These are phyloP conservation scores for Tanypteryx hageni DNA, from an alignment of 2,888 invertebrate species.

Conservation along the genomic window DNA sequence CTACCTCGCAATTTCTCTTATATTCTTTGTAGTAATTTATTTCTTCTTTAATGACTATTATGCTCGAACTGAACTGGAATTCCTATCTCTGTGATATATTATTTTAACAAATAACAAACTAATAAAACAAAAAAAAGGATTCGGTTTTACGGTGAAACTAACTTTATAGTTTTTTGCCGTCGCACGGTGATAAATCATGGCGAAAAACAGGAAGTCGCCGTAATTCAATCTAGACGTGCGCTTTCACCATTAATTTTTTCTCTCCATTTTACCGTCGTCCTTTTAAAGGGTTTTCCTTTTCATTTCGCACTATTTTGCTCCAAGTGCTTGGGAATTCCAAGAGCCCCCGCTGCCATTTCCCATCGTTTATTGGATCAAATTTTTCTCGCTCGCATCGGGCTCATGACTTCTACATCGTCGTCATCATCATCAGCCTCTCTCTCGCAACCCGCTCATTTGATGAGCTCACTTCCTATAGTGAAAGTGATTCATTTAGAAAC, in stretches of 20 bases:
- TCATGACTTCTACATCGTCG: neutral
- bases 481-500: neutral
- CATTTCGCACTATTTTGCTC: neutral
- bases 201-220: slow-evolving; percentile 2
- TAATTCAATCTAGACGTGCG: neutral
- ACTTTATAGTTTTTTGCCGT: neutral
- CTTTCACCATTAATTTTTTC: neutral
- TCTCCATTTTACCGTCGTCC: neutral
- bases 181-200: neutral
- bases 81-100: too few relatives aligned
- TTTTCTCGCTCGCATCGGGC: neutral
- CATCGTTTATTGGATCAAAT: slow-evolving; percentile 22
- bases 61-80: too few relatives aligned
- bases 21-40: too few relatives aligned
- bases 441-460: neutral
- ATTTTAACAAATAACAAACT: too few relatives aligned
- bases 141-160: too few relatives aligned
- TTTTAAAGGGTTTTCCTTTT: neutral
- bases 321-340: neutral
- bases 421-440: too few relatives aligned
- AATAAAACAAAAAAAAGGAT: too few relatives aligned
- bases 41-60: too few relatives aligned
- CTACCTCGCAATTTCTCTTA: too few relatives aligned
- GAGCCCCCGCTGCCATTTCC: neutral
- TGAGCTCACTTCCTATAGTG: neutral